Percentiles rank a stretch among this genome's conserved stretches.
Conservation (phyloP, 1,140 invertebrate genomes). For the Dendroctonus ponderosae region DNA sequence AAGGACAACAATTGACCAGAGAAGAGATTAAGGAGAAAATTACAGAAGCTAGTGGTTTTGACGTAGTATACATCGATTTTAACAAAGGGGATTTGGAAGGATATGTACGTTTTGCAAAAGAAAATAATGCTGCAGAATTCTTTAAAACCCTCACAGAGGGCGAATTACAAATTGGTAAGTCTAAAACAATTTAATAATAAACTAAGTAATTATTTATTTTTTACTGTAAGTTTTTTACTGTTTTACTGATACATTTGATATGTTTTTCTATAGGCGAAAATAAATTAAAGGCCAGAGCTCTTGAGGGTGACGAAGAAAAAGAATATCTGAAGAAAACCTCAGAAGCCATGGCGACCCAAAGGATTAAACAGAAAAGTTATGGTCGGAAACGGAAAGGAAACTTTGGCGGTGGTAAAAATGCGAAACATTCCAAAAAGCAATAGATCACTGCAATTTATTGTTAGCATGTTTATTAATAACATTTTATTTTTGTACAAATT, state of each 20-base stretch:
- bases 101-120: conserved; percentile 67
- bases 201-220: neutral
- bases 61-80: conserved; percentile 74
- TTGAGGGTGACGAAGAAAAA: conserved; percentile 70
- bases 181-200: conserved; percentile 8
- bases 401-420: conserved; percentile 37
- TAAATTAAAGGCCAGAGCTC: conserved; percentile 58
- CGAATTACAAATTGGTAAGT: conserved; percentile 56
- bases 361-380: conserved; percentile 50
- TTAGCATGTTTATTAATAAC: conserved; percentile 1
- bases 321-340: conserved; percentile 63
- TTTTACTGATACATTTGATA: neutral
- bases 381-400: conserved; percentile 49
- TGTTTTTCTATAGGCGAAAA: conserved; percentile 47
- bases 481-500: conserved; percentile 12
- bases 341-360: conserved; percentile 60
- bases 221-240: no score
- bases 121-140: conserved; percentile 65
- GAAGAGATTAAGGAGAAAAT: conserved; percentile 72
- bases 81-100: conserved; percentile 70
- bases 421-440: conserved; percentile 36
- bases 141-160: conserved; percentile 63
- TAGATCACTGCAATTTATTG: conserved; percentile 18
- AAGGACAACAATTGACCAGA: conserved; percentile 58
- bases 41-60: conserved; percentile 56